Conservation (phyloP, 2,797 vertebrate genomes). For the Enteromius viviparus region DNA sequence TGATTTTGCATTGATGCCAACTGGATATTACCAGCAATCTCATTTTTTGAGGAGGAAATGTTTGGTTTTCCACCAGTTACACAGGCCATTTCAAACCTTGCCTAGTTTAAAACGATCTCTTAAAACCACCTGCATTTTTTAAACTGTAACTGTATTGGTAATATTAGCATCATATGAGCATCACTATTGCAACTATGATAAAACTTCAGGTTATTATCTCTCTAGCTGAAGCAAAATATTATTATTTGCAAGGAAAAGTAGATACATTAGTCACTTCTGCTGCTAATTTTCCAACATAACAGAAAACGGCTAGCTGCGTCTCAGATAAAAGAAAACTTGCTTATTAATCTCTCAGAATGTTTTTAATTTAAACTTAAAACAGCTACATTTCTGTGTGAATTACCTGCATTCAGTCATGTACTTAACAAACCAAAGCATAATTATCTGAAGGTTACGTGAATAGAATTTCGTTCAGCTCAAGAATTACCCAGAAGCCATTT, state of each 20-base stretch:
- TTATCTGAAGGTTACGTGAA: constrained; percentile 36
- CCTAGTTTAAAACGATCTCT: constrained; percentile 13
- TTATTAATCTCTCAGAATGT: background rate
- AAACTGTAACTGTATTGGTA: background rate
- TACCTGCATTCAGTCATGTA: constrained; percentile 24
- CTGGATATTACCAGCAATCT: constrained; percentile 39
- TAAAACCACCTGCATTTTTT: constrained; percentile 9
- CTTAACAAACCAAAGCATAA: constrained; percentile 55
- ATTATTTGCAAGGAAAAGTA: constrained; percentile 15
- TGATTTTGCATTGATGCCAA: background rate
- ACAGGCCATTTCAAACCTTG: constrained; percentile 25
- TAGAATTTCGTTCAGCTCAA: constrained; percentile 32
- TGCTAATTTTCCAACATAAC: background rate
- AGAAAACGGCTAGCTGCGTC: background rate
- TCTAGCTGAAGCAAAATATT: constrained; percentile 9
- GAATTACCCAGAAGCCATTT: constrained; percentile 56
- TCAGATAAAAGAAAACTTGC: background rate
- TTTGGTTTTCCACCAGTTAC: constrained; percentile 3
- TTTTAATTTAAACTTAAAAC: background rate
- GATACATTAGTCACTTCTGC: constrained; percentile 3
- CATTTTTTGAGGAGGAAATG: constrained; percentile 11
- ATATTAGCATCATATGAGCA: background rate
- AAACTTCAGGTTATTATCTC: background rate
- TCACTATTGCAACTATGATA: background rate
- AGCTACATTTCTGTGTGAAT: constrained; percentile 15